Conservation (phyloP, 2,113 vertebrate species). For the Mus pahari region DNA sequence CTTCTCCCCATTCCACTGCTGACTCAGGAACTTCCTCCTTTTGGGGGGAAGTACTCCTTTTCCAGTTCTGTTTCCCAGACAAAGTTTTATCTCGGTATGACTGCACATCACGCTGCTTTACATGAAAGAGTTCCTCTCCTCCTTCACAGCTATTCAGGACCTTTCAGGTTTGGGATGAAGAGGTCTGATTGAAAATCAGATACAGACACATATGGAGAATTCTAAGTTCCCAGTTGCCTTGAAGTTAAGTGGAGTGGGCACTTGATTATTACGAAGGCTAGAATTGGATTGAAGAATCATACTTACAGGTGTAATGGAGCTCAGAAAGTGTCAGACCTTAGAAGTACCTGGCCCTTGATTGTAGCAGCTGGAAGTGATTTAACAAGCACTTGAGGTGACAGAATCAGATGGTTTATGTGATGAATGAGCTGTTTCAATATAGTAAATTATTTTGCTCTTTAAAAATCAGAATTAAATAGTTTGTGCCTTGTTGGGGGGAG, state of each 20-base stretch:
- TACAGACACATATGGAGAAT: conserved; percentile 83
- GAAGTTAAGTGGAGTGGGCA: conserved; percentile 90
- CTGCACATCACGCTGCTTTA: conserved; percentile 62
- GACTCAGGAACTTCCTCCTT: conserved; percentile 41
- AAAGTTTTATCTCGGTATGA: conserved; percentile 65
- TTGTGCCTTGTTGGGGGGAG: conserved; percentile 70
- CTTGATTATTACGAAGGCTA: conserved; percentile 91
- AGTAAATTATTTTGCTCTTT: conserved; percentile 90
- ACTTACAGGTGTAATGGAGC: conserved; percentile 89
- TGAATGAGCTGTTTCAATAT: conserved; percentile 87
- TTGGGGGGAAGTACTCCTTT: conserved; percentile 49
- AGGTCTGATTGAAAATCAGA: conserved; percentile 90
- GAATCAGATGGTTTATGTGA: conserved; percentile 89
- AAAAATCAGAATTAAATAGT: conserved; percentile 89
- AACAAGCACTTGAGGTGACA: conserved; percentile 90
- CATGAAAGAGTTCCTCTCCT: conserved; percentile 75
- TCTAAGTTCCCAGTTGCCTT: conserved; percentile 85
- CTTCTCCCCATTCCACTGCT: not conserved
- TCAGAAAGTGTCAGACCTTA: conserved; percentile 88
- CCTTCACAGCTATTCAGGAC: conserved; percentile 82
- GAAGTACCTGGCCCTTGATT: conserved; percentile 90
- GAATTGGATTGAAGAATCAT: conserved; percentile 89
- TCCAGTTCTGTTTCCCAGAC: conserved; percentile 56
- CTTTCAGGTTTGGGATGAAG: conserved; percentile 85
- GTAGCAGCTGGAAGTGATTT: conserved; percentile 91